Percentiles rank a stretch among this genome's conserved stretches.
Conservation (phyloP, 2,113 vertebrate genomes). For the Rhinolophus sinicus region DNA sequence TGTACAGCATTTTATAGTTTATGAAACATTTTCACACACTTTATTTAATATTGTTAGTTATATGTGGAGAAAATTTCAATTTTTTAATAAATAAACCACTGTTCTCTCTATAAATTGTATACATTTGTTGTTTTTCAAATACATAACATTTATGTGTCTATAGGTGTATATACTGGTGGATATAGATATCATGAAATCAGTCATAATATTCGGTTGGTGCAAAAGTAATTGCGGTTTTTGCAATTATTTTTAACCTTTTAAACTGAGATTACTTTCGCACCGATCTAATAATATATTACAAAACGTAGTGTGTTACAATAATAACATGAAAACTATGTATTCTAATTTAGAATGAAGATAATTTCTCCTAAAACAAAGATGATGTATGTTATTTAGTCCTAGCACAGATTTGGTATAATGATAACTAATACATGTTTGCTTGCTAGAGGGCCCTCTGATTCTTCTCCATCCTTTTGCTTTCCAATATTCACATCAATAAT, state of each 20-base stretch:
- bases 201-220: neutral
- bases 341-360: conserved; percentile 2
- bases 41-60: conserved; percentile 43
- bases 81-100: conserved; percentile 29
- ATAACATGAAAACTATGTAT: neutral
- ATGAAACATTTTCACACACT: conserved; percentile 12
- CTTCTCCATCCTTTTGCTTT: neutral
- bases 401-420: neutral
- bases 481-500: neutral
- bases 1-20: conserved; percentile 52
- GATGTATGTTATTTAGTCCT: neutral
- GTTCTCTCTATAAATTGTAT: neutral
- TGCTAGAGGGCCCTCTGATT: neutral
- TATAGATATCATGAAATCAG: neutral
- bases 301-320: neutral
- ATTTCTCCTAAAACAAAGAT: conserved; percentile 28
- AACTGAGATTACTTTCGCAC: no score
- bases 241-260: no score
- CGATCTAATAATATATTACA: neutral
- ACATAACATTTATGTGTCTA: neutral
- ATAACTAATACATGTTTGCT: neutral
- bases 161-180: neutral
- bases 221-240: no score
- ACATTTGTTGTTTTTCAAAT: conserved; percentile 26
- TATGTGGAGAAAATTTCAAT: conserved; percentile 15